These are phyloP conservation scores for Aptenodytes forsteri DNA, from an alignment of 2,113 vertebrate genomes.

Conservation along the genomic window DNA sequence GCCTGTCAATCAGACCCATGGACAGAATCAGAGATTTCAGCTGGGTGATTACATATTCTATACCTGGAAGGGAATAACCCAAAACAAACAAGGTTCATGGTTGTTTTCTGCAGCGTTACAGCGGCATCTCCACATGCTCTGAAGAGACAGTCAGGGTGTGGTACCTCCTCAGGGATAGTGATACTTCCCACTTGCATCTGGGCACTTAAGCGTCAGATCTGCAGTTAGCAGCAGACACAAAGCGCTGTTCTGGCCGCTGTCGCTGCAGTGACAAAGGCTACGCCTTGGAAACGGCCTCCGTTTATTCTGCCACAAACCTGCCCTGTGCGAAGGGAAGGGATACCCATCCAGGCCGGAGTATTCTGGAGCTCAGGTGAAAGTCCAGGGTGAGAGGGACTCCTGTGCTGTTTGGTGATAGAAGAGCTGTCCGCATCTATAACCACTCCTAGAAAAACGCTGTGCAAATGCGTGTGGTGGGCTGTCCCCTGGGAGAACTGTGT, in stretches of 20 bases:
- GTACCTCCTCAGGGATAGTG: not conserved
- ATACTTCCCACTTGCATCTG: not conserved
- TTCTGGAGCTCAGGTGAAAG: not conserved
- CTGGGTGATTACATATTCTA: constrained; percentile 92
- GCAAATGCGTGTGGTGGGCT: not conserved
- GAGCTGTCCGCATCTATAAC: not conserved
- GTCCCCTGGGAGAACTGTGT: not conserved
- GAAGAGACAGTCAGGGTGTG: not conserved
- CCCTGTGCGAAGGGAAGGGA: not conserved
- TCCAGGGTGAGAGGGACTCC: not conserved
- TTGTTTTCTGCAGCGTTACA: not conserved
- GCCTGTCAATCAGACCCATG: constrained; percentile 87
- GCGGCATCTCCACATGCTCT: not conserved
- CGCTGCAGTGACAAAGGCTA: not conserved
- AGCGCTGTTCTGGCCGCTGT: not conserved
- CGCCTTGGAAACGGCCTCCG: not conserved
- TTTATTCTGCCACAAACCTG: not conserved
- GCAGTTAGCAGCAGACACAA: not conserved
- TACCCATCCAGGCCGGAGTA: accelerated
- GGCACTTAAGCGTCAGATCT: not conserved
- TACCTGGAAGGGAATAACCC: constrained; percentile 75
- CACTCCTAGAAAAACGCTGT: not conserved
- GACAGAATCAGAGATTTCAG: constrained; percentile 93
- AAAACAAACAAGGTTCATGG: not conserved
- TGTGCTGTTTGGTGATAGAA: not conserved